Base-by-base conservation (phyloP, 1,140 invertebrate species). In the Procambarus virginalis region DNA sequence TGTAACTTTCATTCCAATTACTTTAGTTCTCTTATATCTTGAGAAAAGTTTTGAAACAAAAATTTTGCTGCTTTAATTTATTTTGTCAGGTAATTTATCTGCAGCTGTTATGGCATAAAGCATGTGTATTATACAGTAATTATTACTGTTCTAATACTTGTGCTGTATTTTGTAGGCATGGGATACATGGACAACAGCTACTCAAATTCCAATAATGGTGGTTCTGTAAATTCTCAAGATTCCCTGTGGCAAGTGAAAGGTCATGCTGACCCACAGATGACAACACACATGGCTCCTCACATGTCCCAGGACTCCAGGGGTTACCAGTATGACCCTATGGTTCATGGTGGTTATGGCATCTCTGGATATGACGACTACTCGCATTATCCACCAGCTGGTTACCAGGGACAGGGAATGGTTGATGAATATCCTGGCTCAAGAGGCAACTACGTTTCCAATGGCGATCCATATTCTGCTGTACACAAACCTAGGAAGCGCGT, bases 151-250 rank as follows among this genome's bases (percentile, higher is more conserved):
- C 14, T 58, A 34, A 34, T 58, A 58, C 22, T 45, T 60, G 14
- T 60, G 64, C 55, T n/a, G 46, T 73, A 64, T 22, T 22, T 60
- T 60, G 51, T 75, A 91, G 92, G 92, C 94, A 97, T 97, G 96
- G 96, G 96, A 80, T 97, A 97, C 94, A 96, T 97, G 94, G 97
- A 98, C 93, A 97, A 97, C 94, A 97, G 97, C 93, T 98, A 98
- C 94, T 97, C 97, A 73, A 98, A 98, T 93, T 92, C 92, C 34
- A 92, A 93, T 85, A 97, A 98, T 94, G 97, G 97, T 46, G 97
- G 97, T 81, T 98, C 97, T 85, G 97, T 98, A 64, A 98, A 98
- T 94, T 98, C 97, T 1, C 97, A 98, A 93, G 97, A 98, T 93
- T 98, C 97, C n/a, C 94, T 98, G 92, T 98, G 97, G 97, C 97